Conservation (phyloP, 92 coral and sea anemone species). For the Phenganax subtilis region DNA sequence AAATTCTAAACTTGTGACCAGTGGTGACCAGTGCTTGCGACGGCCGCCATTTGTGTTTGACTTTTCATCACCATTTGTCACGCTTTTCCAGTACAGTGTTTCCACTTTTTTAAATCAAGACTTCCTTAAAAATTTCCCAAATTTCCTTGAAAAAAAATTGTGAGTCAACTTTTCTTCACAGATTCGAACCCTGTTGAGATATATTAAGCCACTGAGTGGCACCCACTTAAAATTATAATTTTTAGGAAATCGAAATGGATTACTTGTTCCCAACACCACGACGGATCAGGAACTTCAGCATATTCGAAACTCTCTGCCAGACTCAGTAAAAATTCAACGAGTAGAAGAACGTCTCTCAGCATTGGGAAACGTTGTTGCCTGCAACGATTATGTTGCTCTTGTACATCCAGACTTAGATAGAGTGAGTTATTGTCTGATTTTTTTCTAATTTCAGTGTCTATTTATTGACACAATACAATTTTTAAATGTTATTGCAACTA, state of each 20-base stretch:
- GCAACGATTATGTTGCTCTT: conserved; percentile 95
- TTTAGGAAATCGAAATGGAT: conserved; percentile 86
- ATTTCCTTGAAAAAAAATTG: too few relatives aligned
- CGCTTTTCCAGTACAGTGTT: too few relatives aligned
- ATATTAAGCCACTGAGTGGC: background rate
- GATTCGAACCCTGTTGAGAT: background rate
- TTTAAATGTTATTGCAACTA: background rate
- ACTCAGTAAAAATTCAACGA: conserved; percentile 78
- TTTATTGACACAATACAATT: background rate
- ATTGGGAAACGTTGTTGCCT: conserved; percentile 89
- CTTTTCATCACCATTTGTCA: too few relatives aligned
- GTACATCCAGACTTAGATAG: conserved; percentile 88
- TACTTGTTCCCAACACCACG: conserved; percentile 87
- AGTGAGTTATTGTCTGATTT: conserved; percentile 50
- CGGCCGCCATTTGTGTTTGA: too few relatives aligned
- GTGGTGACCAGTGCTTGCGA: too few relatives aligned
- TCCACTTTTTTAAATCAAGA: too few relatives aligned
- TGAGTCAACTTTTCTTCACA: too few relatives aligned
- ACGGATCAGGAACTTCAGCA: conserved; percentile 99
- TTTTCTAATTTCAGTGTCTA: background rate
- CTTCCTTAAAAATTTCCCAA: too few relatives aligned
- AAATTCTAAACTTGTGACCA: too few relatives aligned
- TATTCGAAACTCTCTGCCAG: conserved; percentile 79
- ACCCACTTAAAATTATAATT: background rate
- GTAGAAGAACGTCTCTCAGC: conserved; percentile 97